Percentiles rank a stretch among this genome's conserved stretches.
Conservation (phyloP, 2,113 vertebrate genomes). For the Bettongia penicillata region DNA sequence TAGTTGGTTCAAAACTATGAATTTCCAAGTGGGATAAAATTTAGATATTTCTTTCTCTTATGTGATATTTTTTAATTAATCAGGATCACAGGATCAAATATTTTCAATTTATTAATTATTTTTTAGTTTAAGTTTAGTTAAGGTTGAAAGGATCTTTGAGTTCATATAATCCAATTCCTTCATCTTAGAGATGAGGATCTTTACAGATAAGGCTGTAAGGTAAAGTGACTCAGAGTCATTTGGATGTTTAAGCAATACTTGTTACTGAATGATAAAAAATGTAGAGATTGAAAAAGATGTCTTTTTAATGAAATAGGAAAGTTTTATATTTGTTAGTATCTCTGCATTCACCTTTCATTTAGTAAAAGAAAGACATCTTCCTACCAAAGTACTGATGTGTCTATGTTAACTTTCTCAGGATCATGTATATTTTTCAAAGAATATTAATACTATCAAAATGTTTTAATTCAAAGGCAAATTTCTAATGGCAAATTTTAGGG, state of each 20-base stretch:
- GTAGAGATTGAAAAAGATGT: neutral
- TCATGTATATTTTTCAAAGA: neutral
- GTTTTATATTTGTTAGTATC: conserved; percentile 57
- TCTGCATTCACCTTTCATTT: conserved; percentile 25
- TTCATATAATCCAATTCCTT: neutral
- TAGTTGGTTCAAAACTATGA: neutral
- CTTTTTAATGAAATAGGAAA: neutral
- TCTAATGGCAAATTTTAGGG: neutral
- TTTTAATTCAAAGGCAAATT: neutral
- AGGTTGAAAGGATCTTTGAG: neutral
- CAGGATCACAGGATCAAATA: neutral
- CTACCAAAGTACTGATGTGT: neutral
- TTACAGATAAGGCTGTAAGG: neutral
- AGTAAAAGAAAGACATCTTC: conserved; percentile 5
- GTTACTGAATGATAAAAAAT: conserved; percentile 21
- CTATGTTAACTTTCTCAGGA: conserved; percentile 12
- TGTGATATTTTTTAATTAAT: neutral
- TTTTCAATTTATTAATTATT: too few relatives aligned
- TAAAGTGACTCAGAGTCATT: neutral
- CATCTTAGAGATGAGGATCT: neutral
- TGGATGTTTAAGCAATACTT: neutral
- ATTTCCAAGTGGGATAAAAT: neutral
- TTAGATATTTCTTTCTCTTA: neutral
- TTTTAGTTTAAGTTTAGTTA: neutral
- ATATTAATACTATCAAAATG: neutral